Conservation (phyloP, 1,140 invertebrate genomes). For the Asbolus verrucosus region DNA sequence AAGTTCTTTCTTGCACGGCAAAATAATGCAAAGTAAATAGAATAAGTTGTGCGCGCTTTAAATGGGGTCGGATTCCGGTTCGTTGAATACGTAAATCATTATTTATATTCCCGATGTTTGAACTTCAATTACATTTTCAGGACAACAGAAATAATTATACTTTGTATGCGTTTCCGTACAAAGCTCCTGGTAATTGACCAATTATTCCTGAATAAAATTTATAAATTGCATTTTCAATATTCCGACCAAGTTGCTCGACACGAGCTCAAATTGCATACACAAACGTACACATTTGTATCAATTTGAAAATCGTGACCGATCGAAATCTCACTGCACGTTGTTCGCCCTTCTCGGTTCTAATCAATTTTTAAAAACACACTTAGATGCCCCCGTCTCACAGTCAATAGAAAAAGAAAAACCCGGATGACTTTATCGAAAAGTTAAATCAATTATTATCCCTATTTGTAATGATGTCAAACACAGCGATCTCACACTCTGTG, state of each 20-base stretch:
- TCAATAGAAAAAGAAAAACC: too few species aligned
- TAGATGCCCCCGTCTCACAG: too few species aligned
- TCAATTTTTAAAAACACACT: constrained; percentile 4
- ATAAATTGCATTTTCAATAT: constrained; percentile 31
- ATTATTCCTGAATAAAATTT: constrained; percentile 39
- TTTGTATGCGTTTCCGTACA: constrained; percentile 29
- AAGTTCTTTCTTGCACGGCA: constrained; percentile 44
- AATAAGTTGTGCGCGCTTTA: constrained; percentile 51
- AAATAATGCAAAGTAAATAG: constrained; percentile 59
- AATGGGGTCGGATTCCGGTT: constrained; percentile 48
- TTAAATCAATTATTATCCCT: too few species aligned
- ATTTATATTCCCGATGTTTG: constrained; percentile 49
- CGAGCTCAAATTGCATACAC: constrained; percentile 19
- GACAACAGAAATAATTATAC: constrained; percentile 43
- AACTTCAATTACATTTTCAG: constrained; percentile 45
- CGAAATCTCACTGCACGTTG: constrained; percentile 21
- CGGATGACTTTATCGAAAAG: too few species aligned
- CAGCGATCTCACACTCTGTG: too few species aligned
- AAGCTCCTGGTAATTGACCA: constrained; percentile 33
- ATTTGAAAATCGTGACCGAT: constrained; percentile 15
- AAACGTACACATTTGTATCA: not conserved
- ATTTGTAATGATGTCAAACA: too few species aligned
- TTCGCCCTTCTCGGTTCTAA: not conserved
- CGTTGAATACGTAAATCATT: constrained; percentile 52
- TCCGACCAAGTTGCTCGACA: constrained; percentile 4